These are phyloP conservation scores for Orthonychiurus folsomi DNA, from an alignment of 2,888 invertebrate genomes.

Conservation along the genomic window DNA sequence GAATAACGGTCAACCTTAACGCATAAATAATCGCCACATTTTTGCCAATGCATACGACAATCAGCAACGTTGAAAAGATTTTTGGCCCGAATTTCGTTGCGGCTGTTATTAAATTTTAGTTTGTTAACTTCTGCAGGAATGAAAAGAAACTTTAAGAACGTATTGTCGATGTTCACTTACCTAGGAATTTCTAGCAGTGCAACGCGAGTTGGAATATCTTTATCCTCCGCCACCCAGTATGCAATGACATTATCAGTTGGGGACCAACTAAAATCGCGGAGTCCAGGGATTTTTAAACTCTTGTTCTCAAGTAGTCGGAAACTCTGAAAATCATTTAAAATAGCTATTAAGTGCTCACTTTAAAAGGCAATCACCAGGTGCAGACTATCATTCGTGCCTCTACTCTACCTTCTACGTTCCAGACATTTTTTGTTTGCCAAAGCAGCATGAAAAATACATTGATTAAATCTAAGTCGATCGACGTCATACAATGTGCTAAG, in stretches of 20 bases:
- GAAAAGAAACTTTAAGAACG: too few species aligned
- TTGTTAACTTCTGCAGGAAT: too few species aligned
- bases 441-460: conserved; percentile 1
- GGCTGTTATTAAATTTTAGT: conserved; percentile 44
- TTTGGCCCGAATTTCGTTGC: conserved; percentile 79
- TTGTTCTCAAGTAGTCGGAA: conserved; percentile 91
- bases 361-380: neutral
- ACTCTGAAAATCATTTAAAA: conserved; percentile 59
- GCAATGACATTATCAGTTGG: conserved; percentile 92
- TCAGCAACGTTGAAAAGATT: conserved; percentile 97
- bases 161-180: conserved; percentile 44
- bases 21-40: conserved; percentile 92
- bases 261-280: conserved; percentile 95
- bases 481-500: conserved; percentile 8
- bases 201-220: conserved; percentile 91
- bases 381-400: neutral
- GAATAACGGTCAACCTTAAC: conserved; percentile 85
- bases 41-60: conserved; percentile 98
- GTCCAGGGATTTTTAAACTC: conserved; percentile 80
- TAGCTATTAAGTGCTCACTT: conserved; percentile 5
- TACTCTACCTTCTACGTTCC: neutral
- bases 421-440: neutral
- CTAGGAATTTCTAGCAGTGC: conserved; percentile 86
- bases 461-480: too few species aligned
- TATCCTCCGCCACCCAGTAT: conserved; percentile 97